Base-by-base conservation (phyloP, 2,113 vertebrate genomes). In the Trematomus loennbergii region DNA sequence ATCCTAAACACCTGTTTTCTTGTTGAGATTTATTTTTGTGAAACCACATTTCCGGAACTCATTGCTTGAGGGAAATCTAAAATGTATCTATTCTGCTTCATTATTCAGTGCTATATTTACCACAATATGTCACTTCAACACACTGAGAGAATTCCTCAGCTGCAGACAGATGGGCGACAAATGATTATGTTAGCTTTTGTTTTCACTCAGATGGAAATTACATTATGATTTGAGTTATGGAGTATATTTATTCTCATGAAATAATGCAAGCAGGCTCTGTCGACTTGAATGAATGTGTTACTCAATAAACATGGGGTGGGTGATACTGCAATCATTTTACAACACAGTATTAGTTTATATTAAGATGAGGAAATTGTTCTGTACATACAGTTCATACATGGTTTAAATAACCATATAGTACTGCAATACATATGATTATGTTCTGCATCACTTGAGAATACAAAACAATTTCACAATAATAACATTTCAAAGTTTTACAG, bases 121-220 rank as follows among this genome's bases (percentile, higher is more conserved):
- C 1, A 33, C 40, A 54, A 40, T 49, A 76, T 71, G 57, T 67
- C 48, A 52, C 46, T 50, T 65, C 12, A 48, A 50, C 33, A 25
- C 48, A 13, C 53, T 5, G 29, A 70, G 50, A 74, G 72, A 75
- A 64, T 57, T 59, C 25, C 49, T 54, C 58, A 9, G 64, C 33
- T 15, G 55, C 43, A 72, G 64, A 40, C 10, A 9, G 46, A 48
- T 16, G 0, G 36, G 22, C 63, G 20, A 33, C 29, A 62, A 80
- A 43, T 68, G 12, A 79, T 84, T 66, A 62, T 53, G 64, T 74
- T 62, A 61, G 54, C 53, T 75, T 88, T 59, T 25, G 12, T 58
- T 58, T 75, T 69, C 15, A n/a, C 65, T 15, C 29, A 15, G 46
- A 61, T 70, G 12, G 64, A 79, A 86, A 79, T 76, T 2, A 50